phyloP scores from a whole-genome alignment of 1,140 invertebrate species.

The Maniola jurtina region DNA sequence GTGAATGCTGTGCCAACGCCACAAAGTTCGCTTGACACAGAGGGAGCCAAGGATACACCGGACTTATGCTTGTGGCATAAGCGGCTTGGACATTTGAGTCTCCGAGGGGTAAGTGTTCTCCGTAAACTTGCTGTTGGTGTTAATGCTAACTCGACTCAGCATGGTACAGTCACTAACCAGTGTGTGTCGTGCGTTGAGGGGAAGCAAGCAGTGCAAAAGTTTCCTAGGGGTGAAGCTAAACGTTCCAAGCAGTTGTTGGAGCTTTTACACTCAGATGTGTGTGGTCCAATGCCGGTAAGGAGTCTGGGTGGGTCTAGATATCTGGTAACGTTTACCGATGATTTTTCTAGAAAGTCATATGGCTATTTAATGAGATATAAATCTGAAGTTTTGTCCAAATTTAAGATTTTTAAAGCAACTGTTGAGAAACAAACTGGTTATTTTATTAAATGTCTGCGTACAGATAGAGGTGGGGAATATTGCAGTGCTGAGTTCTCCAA shows the following conservation, averaged over 20 bases:
- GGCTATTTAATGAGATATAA: slow-evolving; percentile 25
- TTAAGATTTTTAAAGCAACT: slow-evolving; percentile 21
- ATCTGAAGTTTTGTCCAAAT: slow-evolving; percentile 19
- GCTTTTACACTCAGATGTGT: slow-evolving; percentile 14
- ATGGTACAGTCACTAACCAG: too few relatives aligned
- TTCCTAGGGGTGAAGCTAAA: slow-evolving; percentile 1
- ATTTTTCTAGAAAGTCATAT: slow-evolving; percentile 17
- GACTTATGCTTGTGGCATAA: slow-evolving; percentile 12
- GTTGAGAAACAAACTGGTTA: slow-evolving; percentile 17
- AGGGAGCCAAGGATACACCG: slow-evolving; percentile 38
- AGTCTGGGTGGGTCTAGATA: slow-evolving; percentile 22
- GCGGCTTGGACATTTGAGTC: slow-evolving; percentile 5
- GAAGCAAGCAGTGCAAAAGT: slow-evolving; percentile 19
- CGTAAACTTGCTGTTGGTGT: neutral
- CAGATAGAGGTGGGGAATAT: slow-evolving; percentile 17
- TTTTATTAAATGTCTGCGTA: slow-evolving; percentile 19
- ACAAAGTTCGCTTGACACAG: slow-evolving; percentile 20
- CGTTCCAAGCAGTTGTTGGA: neutral
- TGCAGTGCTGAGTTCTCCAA: slow-evolving; percentile 14
- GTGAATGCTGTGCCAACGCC: too few relatives aligned
- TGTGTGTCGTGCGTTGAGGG: slow-evolving; percentile 20
- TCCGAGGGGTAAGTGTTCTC: neutral
- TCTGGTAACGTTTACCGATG: slow-evolving; percentile 13
- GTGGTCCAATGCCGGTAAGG: slow-evolving; percentile 16
- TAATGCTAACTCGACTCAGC: too few relatives aligned